Conservation (phyloP, 2,797 vertebrate species). For the Chaunax sp. region DNA sequence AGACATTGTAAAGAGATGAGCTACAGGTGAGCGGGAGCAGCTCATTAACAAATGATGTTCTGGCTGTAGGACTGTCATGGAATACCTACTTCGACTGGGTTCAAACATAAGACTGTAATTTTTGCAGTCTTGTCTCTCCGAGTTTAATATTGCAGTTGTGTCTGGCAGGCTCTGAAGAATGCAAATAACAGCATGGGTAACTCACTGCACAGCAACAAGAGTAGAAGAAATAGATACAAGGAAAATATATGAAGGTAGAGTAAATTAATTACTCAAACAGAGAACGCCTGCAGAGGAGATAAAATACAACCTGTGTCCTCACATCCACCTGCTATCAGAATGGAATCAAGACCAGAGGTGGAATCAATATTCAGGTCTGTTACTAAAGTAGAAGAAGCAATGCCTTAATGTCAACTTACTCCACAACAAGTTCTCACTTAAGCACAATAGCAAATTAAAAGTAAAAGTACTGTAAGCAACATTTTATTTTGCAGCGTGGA, state of each 20-base stretch:
- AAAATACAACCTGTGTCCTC: conserved; percentile 18
- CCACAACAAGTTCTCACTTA: not conserved
- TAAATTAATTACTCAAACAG: conserved; percentile 18
- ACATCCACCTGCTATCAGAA: conserved; percentile 31
- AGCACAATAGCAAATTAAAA: too few relatives aligned
- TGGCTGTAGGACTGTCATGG: conserved; percentile 18
- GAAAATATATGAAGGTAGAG: conserved; percentile 15
- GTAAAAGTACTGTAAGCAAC: too few relatives aligned
- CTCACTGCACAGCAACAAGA: conserved; percentile 23
- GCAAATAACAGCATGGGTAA: conserved; percentile 46
- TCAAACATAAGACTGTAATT: conserved; percentile 19
- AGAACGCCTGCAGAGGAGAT: conserved; percentile 3
- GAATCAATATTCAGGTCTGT: not conserved
- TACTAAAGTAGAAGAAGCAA: not conserved
- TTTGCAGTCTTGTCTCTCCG: conserved; percentile 31
- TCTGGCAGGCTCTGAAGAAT: conserved; percentile 39
- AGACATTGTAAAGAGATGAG: conserved; percentile 41
- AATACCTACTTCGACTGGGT: conserved; percentile 4
- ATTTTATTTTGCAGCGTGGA: too few relatives aligned
- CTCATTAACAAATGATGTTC: conserved; percentile 58
- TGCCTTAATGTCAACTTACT: not conserved
- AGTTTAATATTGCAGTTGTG: conserved; percentile 40
- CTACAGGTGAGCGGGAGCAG: conserved; percentile 60
- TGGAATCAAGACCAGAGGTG: conserved; percentile 11
- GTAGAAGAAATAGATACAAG: conserved; percentile 2